A percentile compares a stretch with the other conserved stretches of the same genome.
phyloP scores from a whole-genome alignment of 1,140 invertebrate species.

The Pteromalus puparum region DNA sequence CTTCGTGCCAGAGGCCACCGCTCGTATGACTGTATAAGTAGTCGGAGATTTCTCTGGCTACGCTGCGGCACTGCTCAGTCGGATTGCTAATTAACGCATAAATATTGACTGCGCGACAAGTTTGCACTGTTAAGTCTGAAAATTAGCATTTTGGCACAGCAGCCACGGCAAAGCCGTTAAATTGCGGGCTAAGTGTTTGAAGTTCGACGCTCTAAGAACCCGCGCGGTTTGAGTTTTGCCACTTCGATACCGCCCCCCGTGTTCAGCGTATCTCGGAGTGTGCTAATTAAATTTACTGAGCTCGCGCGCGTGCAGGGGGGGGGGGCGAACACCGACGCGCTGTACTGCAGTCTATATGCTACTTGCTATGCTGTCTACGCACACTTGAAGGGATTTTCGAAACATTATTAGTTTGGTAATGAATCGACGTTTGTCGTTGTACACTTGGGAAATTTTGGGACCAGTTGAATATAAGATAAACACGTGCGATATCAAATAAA shows the following conservation, averaged over 20 bases:
- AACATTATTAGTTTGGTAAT: too few species aligned
- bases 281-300: not conserved
- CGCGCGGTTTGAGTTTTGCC: slow-evolving; percentile 7
- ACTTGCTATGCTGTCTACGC: too few species aligned
- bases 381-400: too few species aligned
- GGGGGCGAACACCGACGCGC: too few species aligned
- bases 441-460: too few species aligned
- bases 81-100: slow-evolving; percentile 24
- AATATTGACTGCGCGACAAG: slow-evolving; percentile 23
- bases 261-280: not conserved
- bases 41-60: not conserved
- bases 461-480: not conserved
- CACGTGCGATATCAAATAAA: not conserved
- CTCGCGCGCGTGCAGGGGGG: too few species aligned
- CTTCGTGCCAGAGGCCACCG: not conserved
- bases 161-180: not conserved
- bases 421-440: too few species aligned
- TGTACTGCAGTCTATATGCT: too few species aligned
- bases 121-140: slow-evolving; percentile 1
- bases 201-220: slow-evolving; percentile 19
- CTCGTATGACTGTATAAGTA: not conserved
- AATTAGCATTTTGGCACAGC: slow-evolving; percentile 26
- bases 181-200: not conserved
- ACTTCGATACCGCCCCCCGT: not conserved
- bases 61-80: not conserved